A percentile compares a stretch with the other conserved stretches of the same genome.
These are phyloP conservation scores for Linnaemya tessellans DNA, from an alignment of 2,888 invertebrate genomes.

Conservation along the genomic window DNA sequence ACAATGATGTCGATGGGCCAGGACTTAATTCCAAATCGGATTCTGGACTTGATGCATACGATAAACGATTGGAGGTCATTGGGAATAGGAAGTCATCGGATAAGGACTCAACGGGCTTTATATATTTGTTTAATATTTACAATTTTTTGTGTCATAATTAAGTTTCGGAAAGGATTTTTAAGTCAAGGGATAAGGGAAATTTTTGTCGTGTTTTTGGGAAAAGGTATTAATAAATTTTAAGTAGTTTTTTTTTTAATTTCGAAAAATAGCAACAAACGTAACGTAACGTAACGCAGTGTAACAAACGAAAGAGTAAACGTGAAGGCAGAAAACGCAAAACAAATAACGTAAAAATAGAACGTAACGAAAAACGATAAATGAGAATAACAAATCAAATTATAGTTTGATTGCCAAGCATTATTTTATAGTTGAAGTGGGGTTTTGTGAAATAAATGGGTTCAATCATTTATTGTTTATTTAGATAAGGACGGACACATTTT, in stretches of 20 bases:
- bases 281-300: constrained; percentile 76
- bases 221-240: constrained; percentile 70
- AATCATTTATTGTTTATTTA: constrained; percentile 54
- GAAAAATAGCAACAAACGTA: constrained; percentile 77
- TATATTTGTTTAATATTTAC: constrained; percentile 72
- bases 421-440: constrained; percentile 59
- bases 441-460: constrained; percentile 55
- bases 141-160: constrained; percentile 64
- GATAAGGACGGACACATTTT: constrained; percentile 77
- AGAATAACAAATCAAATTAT: constrained; percentile 59
- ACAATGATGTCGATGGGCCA: constrained; percentile 86
- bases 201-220: constrained; percentile 48
- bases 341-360: constrained; percentile 58
- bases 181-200: constrained; percentile 32
- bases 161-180: constrained; percentile 37
- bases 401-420: constrained; percentile 79
- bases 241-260: constrained; percentile 59
- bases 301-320: constrained; percentile 49
- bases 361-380: constrained; percentile 58
- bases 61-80: constrained; percentile 96
- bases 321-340: constrained; percentile 49
- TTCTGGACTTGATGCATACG: constrained; percentile 98
- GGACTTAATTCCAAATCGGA: constrained; percentile 96
- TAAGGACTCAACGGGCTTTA: constrained; percentile 96
- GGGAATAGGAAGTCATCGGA: constrained; percentile 99